Conservation (phyloP, 2,113 vertebrate genomes). For the Chamaea fasciata region DNA sequence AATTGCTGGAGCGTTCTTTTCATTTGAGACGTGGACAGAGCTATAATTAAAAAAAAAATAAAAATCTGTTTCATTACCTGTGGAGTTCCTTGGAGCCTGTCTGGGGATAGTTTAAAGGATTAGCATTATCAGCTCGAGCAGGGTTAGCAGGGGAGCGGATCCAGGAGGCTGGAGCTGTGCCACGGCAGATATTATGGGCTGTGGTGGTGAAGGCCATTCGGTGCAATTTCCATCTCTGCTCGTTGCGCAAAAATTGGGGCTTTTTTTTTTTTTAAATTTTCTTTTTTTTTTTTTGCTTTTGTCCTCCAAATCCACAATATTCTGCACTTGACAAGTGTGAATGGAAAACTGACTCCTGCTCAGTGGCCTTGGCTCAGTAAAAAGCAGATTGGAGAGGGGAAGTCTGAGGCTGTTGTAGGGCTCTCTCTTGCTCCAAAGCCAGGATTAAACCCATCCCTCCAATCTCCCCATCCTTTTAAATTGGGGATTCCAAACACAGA, state of each 20-base stretch:
- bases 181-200: not conserved
- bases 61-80: conserved; percentile 44
- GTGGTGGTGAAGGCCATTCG: not conserved
- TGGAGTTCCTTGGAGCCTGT: not conserved
- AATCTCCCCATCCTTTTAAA: not conserved
- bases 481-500: not conserved
- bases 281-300: not conserved
- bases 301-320: not conserved
- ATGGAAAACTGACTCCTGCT: not conserved
- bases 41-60: conserved; percentile 40
- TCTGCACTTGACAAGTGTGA: not conserved
- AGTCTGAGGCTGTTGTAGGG: not conserved
- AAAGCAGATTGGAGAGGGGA: not conserved
- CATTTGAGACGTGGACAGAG: not conserved
- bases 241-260: fast-evolving
- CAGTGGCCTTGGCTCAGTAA: not conserved
- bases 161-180: not conserved
- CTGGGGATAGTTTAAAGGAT: not conserved
- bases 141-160: not conserved
- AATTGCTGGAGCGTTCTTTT: conserved; percentile 3
- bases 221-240: not conserved
- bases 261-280: no score
- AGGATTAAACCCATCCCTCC: not conserved
- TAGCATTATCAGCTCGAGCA: not conserved
- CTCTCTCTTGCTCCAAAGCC: not conserved